These are phyloP conservation scores for Mystacides longicornis DNA, from an alignment of 2,888 invertebrate species.

Conservation along the genomic window DNA sequence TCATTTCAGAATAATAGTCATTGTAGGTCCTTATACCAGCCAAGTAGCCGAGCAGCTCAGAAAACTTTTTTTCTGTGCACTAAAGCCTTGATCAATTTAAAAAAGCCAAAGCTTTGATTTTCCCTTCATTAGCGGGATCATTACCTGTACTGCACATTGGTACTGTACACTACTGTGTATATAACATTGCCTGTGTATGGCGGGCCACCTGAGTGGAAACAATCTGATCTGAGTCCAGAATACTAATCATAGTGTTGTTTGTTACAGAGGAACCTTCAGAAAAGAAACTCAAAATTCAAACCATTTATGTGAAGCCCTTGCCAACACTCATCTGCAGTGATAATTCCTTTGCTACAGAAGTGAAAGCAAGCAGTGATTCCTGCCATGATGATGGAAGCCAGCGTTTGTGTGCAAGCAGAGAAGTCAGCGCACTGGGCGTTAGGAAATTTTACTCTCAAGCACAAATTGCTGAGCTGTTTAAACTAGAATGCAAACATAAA, in stretches of 20 bases:
- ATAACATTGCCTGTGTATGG: not conserved
- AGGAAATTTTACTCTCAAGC: not conserved
- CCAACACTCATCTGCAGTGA: not conserved
- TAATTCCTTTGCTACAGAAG: no score
- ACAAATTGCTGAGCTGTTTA: conserved; percentile 10
- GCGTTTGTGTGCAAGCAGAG: not conserved
- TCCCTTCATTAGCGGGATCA: no score
- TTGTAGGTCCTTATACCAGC: no score
- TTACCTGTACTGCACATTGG: no score
- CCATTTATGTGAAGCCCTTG: not conserved
- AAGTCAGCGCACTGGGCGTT: not conserved
- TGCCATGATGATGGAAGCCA: no score
- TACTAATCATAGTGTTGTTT: not conserved
- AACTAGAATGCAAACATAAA: conserved; percentile 7
- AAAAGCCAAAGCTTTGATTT: no score
- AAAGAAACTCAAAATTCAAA: not conserved
- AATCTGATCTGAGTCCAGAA: no score
- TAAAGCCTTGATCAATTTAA: no score
- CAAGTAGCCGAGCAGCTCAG: no score
- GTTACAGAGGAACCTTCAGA: not conserved
- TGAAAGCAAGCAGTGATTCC: not conserved
- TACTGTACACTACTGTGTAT: not conserved
- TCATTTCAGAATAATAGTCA: no score
- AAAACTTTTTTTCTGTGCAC: no score
- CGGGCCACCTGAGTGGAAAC: no score